These are phyloP conservation scores for Calyptommatus sinebrachiatus DNA, from an alignment of 2,113 vertebrate species.

Conservation along the genomic window DNA sequence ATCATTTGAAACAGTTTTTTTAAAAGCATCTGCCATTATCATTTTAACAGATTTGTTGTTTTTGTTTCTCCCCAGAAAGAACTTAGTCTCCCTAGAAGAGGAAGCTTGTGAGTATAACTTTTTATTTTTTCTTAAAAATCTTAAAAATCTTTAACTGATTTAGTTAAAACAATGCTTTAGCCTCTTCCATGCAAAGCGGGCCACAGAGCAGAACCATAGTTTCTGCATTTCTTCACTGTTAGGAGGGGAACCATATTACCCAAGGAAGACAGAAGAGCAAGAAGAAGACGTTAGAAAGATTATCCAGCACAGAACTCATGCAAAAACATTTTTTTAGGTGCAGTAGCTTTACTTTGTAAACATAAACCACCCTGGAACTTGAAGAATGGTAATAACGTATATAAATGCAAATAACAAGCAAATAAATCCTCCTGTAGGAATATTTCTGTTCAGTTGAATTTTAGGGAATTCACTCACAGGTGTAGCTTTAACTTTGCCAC, in stretches of 20 bases:
- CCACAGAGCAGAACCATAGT: conserved; percentile 12
- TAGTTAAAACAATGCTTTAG: neutral
- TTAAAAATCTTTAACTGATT: neutral
- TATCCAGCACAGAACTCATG: no score
- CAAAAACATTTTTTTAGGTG: no score
- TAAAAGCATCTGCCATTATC: neutral
- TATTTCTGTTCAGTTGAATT: no score
- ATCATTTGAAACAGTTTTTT: neutral
- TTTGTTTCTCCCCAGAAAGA: conserved; percentile 84
- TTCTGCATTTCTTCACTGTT: no score
- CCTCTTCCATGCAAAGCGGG: neutral
- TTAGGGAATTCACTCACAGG: neutral
- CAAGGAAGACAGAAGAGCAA: no score
- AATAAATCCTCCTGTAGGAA: no score
- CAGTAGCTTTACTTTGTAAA: no score
- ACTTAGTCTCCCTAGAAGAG: conserved; percentile 94
- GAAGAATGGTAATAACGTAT: no score
- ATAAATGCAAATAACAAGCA: no score
- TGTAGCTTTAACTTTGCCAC: neutral
- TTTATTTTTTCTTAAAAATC: conserved; percentile 28
- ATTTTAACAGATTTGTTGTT: neutral
- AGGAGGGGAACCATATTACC: no score
- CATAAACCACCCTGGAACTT: no score
- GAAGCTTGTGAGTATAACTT: conserved; percentile 91
- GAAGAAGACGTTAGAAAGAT: no score